Base-by-base conservation (phyloP, 2,888 invertebrate genomes). In the Diarsia dahlii region DNA sequence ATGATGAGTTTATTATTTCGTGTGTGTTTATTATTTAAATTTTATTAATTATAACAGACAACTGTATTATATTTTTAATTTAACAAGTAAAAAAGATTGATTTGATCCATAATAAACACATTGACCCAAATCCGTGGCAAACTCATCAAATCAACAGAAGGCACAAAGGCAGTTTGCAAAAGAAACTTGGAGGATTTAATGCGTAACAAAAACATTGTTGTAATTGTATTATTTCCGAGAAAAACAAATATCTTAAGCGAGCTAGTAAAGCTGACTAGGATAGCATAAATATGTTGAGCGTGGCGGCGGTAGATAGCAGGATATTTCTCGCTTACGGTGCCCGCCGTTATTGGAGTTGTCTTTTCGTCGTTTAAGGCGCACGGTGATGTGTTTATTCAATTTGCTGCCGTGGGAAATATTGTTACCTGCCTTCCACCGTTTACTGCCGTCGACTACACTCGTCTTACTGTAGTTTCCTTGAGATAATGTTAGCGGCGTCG, bases 331-430 rank as follows among this genome's bases (percentile, higher is more conserved):
- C 90, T 89, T 88, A 87, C 89, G 88, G 91, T 91, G 88, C 91
- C 89, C 91, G 89, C 88, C 93, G 91, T 93, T 95, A 95, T 96
- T 95, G 95, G 94, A 93, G 92, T 94, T 95, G 95, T 95, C 95
- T 96, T 95, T 94, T 94, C 93, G 92, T 91, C 95, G 95, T 95
- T 95, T 95, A 95, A 95, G 94, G 93, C 91, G 91, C 90, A 92
- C 92, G 92, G 90, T 95, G 95, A 96, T 95, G 95, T 95, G 95
- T 95, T 95, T 95, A 96, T 96, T 96, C 95, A 95, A 96, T 96
- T 96, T 96, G 94, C 91, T 93, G 91, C 89, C 92, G 91, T 89
- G 90, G 91, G 92, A 94, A 95, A 95, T 95, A 93, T 93, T 93
- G 95, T 96, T 95, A 95, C 94, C 92, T 94, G 91, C 91, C 91